Evolutionary conservation across 2,113 vertebrate genomes (phyloP).

Genomic region (Symphodus melops): DNA sequence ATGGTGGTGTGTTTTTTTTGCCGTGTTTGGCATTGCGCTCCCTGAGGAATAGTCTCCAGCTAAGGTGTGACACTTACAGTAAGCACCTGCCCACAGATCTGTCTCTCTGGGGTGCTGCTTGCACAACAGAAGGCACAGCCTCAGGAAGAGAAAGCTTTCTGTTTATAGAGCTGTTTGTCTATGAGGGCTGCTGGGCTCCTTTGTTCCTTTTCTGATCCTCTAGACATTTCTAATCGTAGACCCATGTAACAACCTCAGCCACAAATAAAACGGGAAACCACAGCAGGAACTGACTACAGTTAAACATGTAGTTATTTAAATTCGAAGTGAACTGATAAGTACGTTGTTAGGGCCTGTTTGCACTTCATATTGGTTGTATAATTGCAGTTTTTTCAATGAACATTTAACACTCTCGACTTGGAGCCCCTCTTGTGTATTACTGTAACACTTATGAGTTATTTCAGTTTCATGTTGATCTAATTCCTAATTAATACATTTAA

Average conservation of each 20-base stretch:
- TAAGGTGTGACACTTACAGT: constrained; percentile 57
- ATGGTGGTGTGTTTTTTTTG: constrained; percentile 44
- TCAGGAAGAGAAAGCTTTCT: constrained; percentile 52
- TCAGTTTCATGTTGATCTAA: too few species aligned
- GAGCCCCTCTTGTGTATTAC: too few species aligned
- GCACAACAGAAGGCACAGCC: constrained; percentile 45
- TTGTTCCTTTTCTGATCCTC: constrained; percentile 21
- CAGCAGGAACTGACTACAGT: not conserved
- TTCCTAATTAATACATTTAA: not conserved
- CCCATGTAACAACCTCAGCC: constrained; percentile 1
- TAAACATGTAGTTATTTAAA: constrained; percentile 19
- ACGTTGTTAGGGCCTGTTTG: not conserved
- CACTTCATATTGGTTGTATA: not conserved
- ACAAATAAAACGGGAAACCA: constrained; percentile 4
- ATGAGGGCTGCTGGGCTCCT: constrained; percentile 20
- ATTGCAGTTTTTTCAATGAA: not conserved
- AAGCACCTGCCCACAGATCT: constrained; percentile 49
- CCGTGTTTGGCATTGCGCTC: constrained; percentile 23
- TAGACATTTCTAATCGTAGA: constrained; percentile 32
- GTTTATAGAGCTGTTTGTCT: constrained; percentile 57
- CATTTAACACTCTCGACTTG: not conserved
- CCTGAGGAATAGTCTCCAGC: constrained; percentile 44
- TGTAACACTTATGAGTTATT: too few species aligned
- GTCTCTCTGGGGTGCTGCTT: constrained; percentile 57
- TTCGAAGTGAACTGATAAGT: not conserved